Percentiles rank a stretch among this genome's conserved stretches.
phyloP scores from a whole-genome alignment of 1,140 invertebrate species.

The Drosophila kurseongensis region DNA sequence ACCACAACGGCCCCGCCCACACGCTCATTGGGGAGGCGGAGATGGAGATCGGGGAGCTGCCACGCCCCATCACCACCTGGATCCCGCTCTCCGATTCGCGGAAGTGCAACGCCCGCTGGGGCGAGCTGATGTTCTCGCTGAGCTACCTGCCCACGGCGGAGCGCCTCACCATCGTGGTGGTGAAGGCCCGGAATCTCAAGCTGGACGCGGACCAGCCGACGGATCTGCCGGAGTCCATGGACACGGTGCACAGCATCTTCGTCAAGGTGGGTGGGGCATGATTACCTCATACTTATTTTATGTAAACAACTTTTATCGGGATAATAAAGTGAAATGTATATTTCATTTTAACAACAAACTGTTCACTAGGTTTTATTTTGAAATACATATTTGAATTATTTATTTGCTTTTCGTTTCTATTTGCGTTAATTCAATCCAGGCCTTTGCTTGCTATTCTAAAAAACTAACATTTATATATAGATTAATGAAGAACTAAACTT shows the following conservation, averaged over 20 bases:
- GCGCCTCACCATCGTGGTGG: slow-evolving; percentile 91
- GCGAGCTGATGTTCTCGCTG: slow-evolving; percentile 93
- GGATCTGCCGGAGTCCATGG: slow-evolving; percentile 85
- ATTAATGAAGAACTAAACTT: no score
- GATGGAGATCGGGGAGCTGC: slow-evolving; percentile 85
- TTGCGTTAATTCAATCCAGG: no score
- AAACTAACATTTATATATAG: no score
- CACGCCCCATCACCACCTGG: slow-evolving; percentile 86
- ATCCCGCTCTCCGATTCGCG: slow-evolving; percentile 85
- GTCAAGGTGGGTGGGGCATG: slow-evolving; percentile 59
- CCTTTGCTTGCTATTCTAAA: no score
- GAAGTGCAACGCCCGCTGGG: slow-evolving; percentile 87
- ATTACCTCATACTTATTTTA: no score
- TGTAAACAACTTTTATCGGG: no score
- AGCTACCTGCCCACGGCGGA: slow-evolving; percentile 92
- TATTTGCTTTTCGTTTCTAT: no score
- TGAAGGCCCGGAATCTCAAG: slow-evolving; percentile 91
- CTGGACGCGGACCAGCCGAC: slow-evolving; percentile 83
- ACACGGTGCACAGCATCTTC: slow-evolving; percentile 67
- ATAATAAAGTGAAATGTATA: no score
- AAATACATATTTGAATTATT: no score
- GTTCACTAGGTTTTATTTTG: no score
- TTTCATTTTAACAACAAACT: no score
- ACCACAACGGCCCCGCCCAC: slow-evolving; percentile 81
- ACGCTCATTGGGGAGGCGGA: slow-evolving; percentile 85